These are phyloP conservation scores for Calameuta idolon DNA, from an alignment of 2,888 invertebrate species.

Conservation along the genomic window DNA sequence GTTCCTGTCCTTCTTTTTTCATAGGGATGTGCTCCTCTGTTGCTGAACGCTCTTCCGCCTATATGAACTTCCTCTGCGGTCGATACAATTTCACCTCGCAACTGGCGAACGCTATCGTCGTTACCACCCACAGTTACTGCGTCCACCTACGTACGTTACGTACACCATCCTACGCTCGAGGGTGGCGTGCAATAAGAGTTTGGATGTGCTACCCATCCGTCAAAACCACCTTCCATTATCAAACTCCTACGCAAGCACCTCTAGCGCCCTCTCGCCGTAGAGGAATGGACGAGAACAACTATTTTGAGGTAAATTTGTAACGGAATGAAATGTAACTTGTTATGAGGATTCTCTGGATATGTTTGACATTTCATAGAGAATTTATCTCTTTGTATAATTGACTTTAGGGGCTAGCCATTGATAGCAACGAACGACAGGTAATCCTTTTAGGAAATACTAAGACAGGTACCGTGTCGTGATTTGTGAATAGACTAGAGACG, in stretches of 20 bases:
- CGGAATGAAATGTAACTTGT: background rate
- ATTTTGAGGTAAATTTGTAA: background rate
- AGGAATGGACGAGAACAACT: background rate
- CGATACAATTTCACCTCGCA: constrained; percentile 55
- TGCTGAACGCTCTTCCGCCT: constrained; percentile 15
- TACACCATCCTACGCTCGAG: background rate
- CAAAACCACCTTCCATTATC: background rate
- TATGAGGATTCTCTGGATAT: background rate
- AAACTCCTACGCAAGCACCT: background rate
- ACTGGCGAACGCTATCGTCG: constrained; percentile 37
- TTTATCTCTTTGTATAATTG: background rate
- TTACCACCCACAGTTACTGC: background rate
- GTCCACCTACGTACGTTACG: constrained; percentile 16
- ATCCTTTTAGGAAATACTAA: background rate
- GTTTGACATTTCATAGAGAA: background rate
- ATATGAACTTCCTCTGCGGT: constrained; percentile 45
- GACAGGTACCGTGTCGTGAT: background rate
- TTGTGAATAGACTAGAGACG: background rate
- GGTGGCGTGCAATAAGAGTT: background rate
- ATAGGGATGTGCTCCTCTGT: background rate
- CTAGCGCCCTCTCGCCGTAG: background rate
- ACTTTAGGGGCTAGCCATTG: background rate
- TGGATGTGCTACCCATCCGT: background rate
- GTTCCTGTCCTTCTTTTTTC: background rate
- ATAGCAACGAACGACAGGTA: background rate